phyloP scores from a whole-genome alignment of 2,797 vertebrate genomes.

The Bovichtus variegatus region DNA sequence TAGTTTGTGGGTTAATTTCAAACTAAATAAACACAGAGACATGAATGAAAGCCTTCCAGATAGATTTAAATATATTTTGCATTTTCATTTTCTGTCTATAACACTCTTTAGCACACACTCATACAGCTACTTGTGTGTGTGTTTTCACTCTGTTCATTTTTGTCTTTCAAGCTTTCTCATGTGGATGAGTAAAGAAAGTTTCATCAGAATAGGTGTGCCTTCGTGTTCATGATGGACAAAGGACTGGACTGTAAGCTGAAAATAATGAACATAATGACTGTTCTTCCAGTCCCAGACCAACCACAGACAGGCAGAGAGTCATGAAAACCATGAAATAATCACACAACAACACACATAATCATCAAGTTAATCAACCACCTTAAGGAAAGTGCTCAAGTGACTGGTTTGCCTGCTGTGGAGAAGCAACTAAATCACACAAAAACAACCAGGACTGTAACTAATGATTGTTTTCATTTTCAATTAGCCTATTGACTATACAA shows the following conservation, averaged over 20 bases:
- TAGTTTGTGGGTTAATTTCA: background rate
- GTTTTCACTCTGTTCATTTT: too few relatives aligned
- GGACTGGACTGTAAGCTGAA: constrained; percentile 23
- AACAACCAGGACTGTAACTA: background rate
- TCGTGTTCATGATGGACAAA: constrained; percentile 9
- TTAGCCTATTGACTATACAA: background rate
- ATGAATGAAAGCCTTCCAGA: background rate
- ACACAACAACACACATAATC: constrained; percentile 10
- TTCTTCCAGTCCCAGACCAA: constrained; percentile 22
- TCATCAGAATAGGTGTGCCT: background rate
- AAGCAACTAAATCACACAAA: background rate
- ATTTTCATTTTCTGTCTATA: background rate
- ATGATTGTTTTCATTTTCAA: background rate
- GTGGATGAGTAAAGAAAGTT: background rate
- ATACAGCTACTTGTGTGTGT: too few relatives aligned
- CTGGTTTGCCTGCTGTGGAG: background rate
- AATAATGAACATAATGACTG: constrained; percentile 42
- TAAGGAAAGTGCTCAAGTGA: background rate
- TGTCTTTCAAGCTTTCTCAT: background rate
- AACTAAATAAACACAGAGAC: background rate
- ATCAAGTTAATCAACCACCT: constrained; percentile 6
- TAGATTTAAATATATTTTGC: background rate
- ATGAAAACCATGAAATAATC: constrained; percentile 16
- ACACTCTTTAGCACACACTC: background rate
- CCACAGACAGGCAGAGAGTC: constrained; percentile 26